A percentile compares a stretch with the other conserved stretches of the same genome.
phyloP scores from a whole-genome alignment of 2,888 invertebrate genomes.

The Tholera decimalis region DNA sequence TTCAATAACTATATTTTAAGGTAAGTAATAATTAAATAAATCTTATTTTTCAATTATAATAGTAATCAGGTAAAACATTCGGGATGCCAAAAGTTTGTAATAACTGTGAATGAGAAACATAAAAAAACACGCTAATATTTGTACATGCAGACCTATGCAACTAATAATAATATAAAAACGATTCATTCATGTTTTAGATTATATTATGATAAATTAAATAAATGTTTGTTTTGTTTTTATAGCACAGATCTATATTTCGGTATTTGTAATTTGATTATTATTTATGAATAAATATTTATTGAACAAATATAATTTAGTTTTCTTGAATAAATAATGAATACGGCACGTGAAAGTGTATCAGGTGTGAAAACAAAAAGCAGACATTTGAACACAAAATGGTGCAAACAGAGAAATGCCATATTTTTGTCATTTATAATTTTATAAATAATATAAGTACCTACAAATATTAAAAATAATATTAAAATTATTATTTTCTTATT shows the following conservation, averaged over 20 bases:
- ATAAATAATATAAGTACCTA: no score
- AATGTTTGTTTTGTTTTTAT: slow-evolving; percentile 47
- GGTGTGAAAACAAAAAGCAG: slow-evolving; percentile 12
- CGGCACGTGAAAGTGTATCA: background rate
- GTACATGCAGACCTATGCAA: slow-evolving; percentile 7
- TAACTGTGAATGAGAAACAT: slow-evolving; percentile 5
- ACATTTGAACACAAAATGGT: slow-evolving; percentile 43
- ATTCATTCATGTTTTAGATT: slow-evolving; percentile 3
- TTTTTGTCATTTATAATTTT: background rate
- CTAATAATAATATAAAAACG: background rate
- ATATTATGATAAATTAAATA: slow-evolving; percentile 23
- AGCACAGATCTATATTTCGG: slow-evolving; percentile 54
- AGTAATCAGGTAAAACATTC: background rate
- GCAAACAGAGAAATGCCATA: slow-evolving; percentile 13
- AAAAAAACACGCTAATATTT: slow-evolving; percentile 5
- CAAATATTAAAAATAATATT: background rate
- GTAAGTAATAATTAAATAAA: background rate
- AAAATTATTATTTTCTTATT: slow-evolving; percentile 13
- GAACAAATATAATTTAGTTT: slow-evolving; percentile 35
- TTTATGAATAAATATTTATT: slow-evolving; percentile 46
- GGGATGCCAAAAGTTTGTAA: slow-evolving; percentile 1
- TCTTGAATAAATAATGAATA: slow-evolving; percentile 11
- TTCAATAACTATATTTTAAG: background rate
- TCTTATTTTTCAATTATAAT: slow-evolving; percentile 2
- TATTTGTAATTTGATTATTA: slow-evolving; percentile 46